These are phyloP conservation scores for Blera fallax DNA, from an alignment of 2,888 invertebrate genomes.

Conservation along the genomic window DNA sequence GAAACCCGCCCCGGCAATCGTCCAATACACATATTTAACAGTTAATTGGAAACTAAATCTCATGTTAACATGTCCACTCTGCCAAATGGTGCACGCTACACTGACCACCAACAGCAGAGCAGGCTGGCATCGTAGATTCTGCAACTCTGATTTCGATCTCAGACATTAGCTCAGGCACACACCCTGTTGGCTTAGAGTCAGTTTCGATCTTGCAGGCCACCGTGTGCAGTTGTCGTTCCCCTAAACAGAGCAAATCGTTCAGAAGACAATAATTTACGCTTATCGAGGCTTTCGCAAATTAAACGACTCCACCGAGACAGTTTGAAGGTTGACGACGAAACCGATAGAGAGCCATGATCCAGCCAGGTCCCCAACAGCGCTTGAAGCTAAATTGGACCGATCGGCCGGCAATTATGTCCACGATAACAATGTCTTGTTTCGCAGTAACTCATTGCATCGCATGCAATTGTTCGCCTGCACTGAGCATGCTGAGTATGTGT, in stretches of 20 bases:
- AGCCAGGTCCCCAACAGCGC: constrained; percentile 17
- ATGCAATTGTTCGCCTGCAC: constrained; percentile 23
- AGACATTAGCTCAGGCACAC: constrained; percentile 4
- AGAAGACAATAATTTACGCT: constrained; percentile 42
- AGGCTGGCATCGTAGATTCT: not conserved
- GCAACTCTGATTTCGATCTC: not conserved
- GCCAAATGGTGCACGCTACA: constrained; percentile 22
- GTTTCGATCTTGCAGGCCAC: constrained; percentile 20
- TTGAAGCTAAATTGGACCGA: not conserved
- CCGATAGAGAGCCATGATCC: not conserved
- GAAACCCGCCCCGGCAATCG: not conserved
- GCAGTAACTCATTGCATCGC: not conserved
- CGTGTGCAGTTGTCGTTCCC: constrained; percentile 14
- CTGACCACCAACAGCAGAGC: constrained; percentile 4
- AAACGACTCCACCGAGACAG: constrained; percentile 12
- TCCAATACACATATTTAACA: constrained; percentile 2
- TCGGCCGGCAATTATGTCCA: constrained; percentile 43
- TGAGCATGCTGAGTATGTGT: not conserved
- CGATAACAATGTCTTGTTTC: constrained; percentile 38
- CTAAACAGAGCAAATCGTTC: not conserved
- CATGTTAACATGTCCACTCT: constrained; percentile 44
- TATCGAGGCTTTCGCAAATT: constrained; percentile 11
- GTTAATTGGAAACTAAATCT: constrained; percentile 41
- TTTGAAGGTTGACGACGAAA: constrained; percentile 68
- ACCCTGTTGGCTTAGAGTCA: constrained; percentile 20